Conservation (phyloP, 2,113 vertebrate species). For the Leiothrix lutea region DNA sequence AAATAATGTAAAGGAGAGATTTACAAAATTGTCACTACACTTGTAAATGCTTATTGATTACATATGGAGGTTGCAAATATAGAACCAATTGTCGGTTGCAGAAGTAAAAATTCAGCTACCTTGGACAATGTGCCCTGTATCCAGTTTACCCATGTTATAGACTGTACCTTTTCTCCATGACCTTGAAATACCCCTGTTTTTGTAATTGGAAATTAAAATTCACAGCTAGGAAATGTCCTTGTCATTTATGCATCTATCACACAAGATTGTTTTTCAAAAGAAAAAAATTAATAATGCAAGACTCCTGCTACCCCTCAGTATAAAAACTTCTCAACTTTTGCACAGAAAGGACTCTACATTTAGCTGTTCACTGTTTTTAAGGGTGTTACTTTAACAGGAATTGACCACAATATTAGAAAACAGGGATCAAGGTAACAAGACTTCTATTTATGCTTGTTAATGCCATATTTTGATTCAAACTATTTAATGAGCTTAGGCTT, state of each 20-base stretch:
- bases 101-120: background rate
- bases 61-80: background rate
- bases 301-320: background rate
- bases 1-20: background rate
- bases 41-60: background rate
- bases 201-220: background rate
- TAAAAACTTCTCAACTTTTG: background rate
- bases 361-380: background rate
- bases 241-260: background rate
- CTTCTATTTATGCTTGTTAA: background rate
- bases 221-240: background rate
- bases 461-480: background rate
- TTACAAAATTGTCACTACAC: accelerated
- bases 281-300: background rate
- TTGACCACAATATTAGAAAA: background rate
- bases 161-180: background rate
- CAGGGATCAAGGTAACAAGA: background rate
- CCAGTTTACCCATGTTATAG: background rate
- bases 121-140: accelerated
- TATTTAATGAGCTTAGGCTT: background rate
- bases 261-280: background rate
- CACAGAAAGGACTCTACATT: background rate
- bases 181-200: background rate
- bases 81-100: background rate
- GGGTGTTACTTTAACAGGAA: background rate